Conservation (phyloP, 2,888 invertebrate species). For the Latrodectus elegans region DNA sequence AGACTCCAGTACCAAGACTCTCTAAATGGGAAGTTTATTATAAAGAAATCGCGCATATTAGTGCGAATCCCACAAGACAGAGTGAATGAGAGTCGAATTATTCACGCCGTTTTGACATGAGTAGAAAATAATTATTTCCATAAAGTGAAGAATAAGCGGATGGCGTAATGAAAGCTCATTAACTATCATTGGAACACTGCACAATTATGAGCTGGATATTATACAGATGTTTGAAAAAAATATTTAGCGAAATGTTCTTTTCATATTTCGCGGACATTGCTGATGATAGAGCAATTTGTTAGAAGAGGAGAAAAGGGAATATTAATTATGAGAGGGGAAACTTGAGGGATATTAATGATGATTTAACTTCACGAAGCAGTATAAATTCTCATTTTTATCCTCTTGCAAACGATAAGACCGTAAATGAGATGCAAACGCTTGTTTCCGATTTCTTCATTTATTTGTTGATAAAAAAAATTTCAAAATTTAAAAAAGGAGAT, state of each 20-base stretch:
- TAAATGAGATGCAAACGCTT: too few relatives aligned
- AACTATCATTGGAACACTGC: constrained; percentile 60
- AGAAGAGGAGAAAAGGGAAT: constrained; percentile 42
- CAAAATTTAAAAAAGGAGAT: too few relatives aligned
- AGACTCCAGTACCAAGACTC: too few relatives aligned
- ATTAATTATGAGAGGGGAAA: constrained; percentile 52
- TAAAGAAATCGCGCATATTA: constrained; percentile 5
- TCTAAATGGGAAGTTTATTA: too few relatives aligned
- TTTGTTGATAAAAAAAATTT: too few relatives aligned
- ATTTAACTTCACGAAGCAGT: constrained; percentile 26
- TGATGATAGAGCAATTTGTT: constrained; percentile 63
- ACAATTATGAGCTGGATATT: constrained; percentile 41
- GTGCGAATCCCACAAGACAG: neutral
- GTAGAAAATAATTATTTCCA: constrained; percentile 52
- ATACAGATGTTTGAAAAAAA: constrained; percentile 27
- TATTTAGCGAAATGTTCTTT: constrained; percentile 50
- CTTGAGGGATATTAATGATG: constrained; percentile 61
- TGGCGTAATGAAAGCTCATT: constrained; percentile 57
- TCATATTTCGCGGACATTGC: constrained; percentile 48
- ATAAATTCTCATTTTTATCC: neutral
- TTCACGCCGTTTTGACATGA: neutral
- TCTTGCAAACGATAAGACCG: too few relatives aligned
- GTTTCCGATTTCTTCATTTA: too few relatives aligned
- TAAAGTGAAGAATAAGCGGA: constrained; percentile 30
- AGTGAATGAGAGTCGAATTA: neutral